Evolutionary conservation across 2,797 vertebrate species (phyloP).

Genomic region (Cygnus olor): DNA sequence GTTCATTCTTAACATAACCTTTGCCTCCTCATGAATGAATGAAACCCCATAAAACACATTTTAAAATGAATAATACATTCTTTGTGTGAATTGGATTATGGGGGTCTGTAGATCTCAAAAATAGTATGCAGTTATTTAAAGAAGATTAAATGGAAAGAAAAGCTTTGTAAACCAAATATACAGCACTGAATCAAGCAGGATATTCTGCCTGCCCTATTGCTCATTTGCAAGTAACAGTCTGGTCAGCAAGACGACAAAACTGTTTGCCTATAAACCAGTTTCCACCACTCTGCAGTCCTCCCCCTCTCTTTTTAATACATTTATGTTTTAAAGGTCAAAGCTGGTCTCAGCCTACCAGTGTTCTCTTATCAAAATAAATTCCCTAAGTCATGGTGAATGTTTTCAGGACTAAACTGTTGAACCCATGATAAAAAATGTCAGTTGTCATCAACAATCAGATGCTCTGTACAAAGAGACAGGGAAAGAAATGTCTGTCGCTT

Average conservation of each 20-base stretch:
- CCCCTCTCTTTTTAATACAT: neutral
- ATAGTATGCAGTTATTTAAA: neutral
- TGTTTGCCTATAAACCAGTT: neutral
- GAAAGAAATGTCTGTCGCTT: neutral
- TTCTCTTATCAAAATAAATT: constrained; percentile 47
- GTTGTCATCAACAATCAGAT: constrained; percentile 46
- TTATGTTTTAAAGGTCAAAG: constrained; percentile 45
- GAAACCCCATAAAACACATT: constrained; percentile 10
- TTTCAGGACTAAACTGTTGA: constrained; percentile 44
- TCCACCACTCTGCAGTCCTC: no score
- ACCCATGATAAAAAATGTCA: constrained; percentile 52
- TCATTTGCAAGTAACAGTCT: neutral
- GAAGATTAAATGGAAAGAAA: constrained; percentile 19
- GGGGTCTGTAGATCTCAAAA: neutral
- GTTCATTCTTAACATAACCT: constrained; percentile 34
- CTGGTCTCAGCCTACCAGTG: neutral
- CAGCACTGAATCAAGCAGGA: neutral
- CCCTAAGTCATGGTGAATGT: constrained; percentile 25
- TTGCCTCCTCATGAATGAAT: constrained; percentile 27
- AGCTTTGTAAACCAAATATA: neutral
- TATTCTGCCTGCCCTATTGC: neutral
- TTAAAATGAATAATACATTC: constrained; percentile 3
- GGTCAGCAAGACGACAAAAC: neutral
- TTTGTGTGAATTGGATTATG: constrained; percentile 13
- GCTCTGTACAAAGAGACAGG: neutral